phyloP scores from a whole-genome alignment of 1,140 invertebrate species.

The roundworm (Caenorhabditis elegans) region DNA sequence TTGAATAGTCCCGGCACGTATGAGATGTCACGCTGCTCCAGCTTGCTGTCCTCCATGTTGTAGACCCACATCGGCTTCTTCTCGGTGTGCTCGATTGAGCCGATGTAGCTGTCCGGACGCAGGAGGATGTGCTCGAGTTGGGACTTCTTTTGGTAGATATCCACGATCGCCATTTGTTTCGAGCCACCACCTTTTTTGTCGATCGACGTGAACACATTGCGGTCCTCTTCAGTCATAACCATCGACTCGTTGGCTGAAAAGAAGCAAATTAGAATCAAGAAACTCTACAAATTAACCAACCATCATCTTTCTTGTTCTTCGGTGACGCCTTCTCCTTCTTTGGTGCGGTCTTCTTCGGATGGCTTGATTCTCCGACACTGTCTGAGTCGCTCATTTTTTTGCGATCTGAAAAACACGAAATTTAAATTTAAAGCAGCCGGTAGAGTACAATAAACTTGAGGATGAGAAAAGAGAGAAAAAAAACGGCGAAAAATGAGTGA shows the following conservation, averaged over 20 bases:
- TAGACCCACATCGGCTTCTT: constrained; percentile 84
- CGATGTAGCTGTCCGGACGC: constrained; percentile 97
- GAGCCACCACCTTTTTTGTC: constrained; percentile 38
- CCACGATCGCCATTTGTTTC: constrained; percentile 76
- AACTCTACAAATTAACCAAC: background rate
- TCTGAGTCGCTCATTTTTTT: constrained; percentile 33
- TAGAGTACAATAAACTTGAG: too few species aligned
- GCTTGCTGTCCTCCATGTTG: constrained; percentile 76
- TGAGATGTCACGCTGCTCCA: constrained; percentile 84
- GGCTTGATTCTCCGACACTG: constrained; percentile 5
- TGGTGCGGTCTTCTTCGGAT: background rate
- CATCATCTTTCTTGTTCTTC: constrained; percentile 24
- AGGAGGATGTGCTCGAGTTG: constrained; percentile 96
- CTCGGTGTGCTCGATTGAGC: constrained; percentile 79
- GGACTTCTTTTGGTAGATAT: constrained; percentile 97
- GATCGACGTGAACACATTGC: constrained; percentile 47
- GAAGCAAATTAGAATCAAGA: background rate
- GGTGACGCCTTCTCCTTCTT: background rate
- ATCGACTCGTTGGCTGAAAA: too few species aligned
- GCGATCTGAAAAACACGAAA: background rate
- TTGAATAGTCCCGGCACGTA: constrained; percentile 98
- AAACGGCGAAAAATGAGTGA: too few species aligned
- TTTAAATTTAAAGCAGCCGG: too few species aligned
- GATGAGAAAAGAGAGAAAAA: too few species aligned
- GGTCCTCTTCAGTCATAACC: constrained; percentile 42